Conservation (phyloP, 2,888 invertebrate genomes). For the Sialis lutaria region DNA sequence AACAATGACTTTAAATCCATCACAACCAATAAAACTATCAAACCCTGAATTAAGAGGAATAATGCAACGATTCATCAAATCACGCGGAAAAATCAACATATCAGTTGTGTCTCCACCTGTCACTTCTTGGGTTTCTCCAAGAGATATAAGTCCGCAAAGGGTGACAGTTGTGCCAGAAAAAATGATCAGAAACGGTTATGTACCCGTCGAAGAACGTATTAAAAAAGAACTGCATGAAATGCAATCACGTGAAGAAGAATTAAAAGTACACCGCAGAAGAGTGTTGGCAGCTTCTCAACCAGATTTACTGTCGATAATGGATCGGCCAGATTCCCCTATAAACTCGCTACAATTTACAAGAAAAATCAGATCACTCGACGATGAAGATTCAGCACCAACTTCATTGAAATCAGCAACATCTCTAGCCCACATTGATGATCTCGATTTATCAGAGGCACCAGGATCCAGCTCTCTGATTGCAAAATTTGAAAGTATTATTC, state of each 20-base stretch:
- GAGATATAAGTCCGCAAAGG: conserved; percentile 16
- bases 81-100: conserved; percentile 47
- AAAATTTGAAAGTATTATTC: conserved; percentile 67
- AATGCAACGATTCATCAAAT: conserved; percentile 73
- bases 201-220: conserved; percentile 78
- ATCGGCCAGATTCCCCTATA: conserved; percentile 25
- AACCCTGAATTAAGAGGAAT: conserved; percentile 52
- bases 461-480: conserved; percentile 61
- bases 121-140: conserved; percentile 16
- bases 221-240: conserved; percentile 73
- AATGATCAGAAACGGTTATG: conserved; percentile 55
- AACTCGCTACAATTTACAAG: conserved; percentile 11
- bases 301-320: conserved; percentile 39
- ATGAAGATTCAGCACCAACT: conserved; percentile 16
- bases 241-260: conserved; percentile 62
- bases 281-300: conserved; percentile 42
- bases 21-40: neutral
- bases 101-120: conserved; percentile 16
- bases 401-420: conserved; percentile 46
- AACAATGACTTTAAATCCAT: neutral
- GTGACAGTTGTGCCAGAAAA: conserved; percentile 30
- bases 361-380: conserved; percentile 16
- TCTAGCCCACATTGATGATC: conserved; percentile 44
- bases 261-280: conserved; percentile 49
- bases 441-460: conserved; percentile 40